Percentiles rank a stretch among this genome's conserved stretches.
Conservation (phyloP, 2,113 vertebrate genomes). For the Atlantisia rogersi region DNA sequence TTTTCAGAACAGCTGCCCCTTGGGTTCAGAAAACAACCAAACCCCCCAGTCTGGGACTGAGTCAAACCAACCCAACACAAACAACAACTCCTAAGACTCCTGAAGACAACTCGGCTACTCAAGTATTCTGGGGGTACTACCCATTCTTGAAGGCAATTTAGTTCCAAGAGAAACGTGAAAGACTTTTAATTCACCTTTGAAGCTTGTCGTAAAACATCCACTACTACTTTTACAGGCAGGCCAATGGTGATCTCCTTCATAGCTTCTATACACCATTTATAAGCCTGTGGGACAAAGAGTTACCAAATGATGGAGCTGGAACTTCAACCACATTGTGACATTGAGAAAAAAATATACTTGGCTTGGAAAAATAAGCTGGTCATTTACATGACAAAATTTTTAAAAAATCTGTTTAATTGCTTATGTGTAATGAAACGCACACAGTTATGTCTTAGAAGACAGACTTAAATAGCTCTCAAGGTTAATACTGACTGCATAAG, state of each 20-base stretch:
- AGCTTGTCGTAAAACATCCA: conserved; percentile 96
- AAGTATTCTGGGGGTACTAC: background rate
- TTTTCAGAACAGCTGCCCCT: background rate
- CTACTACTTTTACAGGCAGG: conserved; percentile 94
- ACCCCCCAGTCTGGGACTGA: background rate
- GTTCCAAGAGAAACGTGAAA: background rate
- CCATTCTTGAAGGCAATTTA: background rate
- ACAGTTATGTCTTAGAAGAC: background rate
- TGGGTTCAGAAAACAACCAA: background rate
- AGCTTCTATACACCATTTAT: conserved; percentile 98
- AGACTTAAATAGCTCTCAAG: background rate
- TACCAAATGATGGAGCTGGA: background rate
- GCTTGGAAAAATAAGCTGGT: background rate
- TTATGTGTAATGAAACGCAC: background rate
- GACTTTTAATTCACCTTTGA: conserved; percentile 86
- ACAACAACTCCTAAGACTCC: background rate
- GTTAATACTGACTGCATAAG: rapidly evolving
- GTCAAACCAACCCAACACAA: background rate
- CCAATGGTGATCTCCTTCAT: conserved; percentile 96
- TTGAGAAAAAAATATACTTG: background rate
- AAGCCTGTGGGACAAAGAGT: conserved; percentile 82
- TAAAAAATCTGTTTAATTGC: background rate
- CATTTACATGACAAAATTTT: background rate
- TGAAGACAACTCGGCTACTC: background rate
- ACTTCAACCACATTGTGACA: background rate